Percentiles rank a stretch among this genome's conserved stretches.
These are phyloP conservation scores for Archegozetes longisetosus DNA, from an alignment of 1,140 invertebrate genomes.

Conservation along the genomic window DNA sequence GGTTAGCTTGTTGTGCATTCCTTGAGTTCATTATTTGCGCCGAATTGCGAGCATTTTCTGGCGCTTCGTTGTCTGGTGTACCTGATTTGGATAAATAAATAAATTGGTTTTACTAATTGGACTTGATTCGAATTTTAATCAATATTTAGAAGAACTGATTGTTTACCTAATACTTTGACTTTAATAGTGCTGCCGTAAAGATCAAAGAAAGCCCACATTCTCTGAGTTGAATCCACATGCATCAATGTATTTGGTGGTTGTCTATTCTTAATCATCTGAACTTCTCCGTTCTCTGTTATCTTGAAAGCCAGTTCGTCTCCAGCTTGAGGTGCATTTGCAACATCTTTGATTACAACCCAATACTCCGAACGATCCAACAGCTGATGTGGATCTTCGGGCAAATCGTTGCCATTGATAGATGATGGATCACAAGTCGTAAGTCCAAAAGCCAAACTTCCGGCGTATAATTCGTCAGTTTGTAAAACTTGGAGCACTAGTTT, in stretches of 20 bases:
- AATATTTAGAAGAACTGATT: neutral
- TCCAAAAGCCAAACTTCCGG: slow-evolving; percentile 74
- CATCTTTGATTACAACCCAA: slow-evolving; percentile 89
- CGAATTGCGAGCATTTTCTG: neutral
- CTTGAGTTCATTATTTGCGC: neutral
- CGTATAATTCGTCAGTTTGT: slow-evolving; percentile 63
- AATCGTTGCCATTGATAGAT: slow-evolving; percentile 43
- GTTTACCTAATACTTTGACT: slow-evolving; percentile 48
- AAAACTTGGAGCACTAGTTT: slow-evolving; percentile 69
- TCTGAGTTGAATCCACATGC: slow-evolving; percentile 77
- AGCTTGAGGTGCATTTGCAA: slow-evolving; percentile 57
- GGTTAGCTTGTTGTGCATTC: neutral
- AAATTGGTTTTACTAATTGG: slow-evolving; percentile 15
- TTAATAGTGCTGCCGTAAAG: slow-evolving; percentile 83
- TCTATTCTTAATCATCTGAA: slow-evolving; percentile 75
- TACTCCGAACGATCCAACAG: slow-evolving; percentile 87
- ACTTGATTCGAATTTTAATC: too few relatives aligned
- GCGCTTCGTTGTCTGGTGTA: neutral
- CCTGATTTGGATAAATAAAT: neutral
- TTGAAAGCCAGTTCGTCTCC: slow-evolving; percentile 83
- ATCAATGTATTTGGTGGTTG: slow-evolving; percentile 61
- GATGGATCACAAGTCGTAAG: slow-evolving; percentile 82
- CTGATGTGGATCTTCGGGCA: slow-evolving; percentile 83
- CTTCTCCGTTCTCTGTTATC: slow-evolving; percentile 61
- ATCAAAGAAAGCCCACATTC: slow-evolving; percentile 88